Conservation (phyloP, 2,797 vertebrate genomes). For the Okamejei kenojei region DNA sequence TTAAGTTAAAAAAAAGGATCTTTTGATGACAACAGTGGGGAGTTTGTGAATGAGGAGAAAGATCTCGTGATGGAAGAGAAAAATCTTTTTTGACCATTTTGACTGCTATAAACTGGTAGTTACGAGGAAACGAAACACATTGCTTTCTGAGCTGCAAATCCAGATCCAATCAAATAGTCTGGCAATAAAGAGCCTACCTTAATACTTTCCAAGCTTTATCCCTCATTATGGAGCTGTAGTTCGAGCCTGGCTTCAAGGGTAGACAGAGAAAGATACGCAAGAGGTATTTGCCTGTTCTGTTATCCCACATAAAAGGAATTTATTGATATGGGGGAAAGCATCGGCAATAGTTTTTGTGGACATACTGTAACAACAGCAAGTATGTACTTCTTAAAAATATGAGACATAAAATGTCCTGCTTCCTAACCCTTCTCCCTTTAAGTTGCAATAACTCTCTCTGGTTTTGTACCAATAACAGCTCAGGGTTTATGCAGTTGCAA, state of each 20-base stretch:
- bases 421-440: background rate
- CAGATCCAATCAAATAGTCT: background rate
- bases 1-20: slow-evolving; percentile 18
- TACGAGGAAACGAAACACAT: background rate
- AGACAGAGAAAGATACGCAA: background rate
- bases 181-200: background rate
- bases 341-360: background rate
- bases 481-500: background rate
- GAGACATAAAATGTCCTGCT: background rate
- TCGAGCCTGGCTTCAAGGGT: background rate
- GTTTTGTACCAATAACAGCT: slow-evolving; percentile 20
- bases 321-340: background rate
- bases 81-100: background rate
- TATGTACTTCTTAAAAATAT: background rate
- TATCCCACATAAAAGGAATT: background rate
- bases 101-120: background rate
- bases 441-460: background rate
- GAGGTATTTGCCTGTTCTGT: background rate
- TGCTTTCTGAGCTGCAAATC: background rate
- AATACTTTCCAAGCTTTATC: background rate
- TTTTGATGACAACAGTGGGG: background rate
- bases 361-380: background rate
- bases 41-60: background rate
- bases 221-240: background rate
- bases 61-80: background rate